Evolutionary conservation across 2,797 vertebrate species (phyloP).

Genomic region (Glyptemys insculpta): DNA sequence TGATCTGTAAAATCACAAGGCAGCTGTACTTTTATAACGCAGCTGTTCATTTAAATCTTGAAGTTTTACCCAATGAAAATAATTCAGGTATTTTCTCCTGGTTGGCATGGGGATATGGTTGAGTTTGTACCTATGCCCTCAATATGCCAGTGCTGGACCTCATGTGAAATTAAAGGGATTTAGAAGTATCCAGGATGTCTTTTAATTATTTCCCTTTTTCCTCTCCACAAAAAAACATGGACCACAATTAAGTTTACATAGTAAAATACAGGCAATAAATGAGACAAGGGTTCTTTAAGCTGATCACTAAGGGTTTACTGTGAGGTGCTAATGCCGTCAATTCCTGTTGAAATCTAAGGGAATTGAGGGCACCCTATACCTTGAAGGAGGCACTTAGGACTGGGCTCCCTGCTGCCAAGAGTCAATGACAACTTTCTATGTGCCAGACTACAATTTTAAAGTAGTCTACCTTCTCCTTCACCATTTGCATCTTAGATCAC

Average conservation of each 20-base stretch:
- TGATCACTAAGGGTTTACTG: not conserved
- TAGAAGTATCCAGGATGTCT: too few relatives aligned
- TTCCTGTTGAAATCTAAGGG: conserved; percentile 10
- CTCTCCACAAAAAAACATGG: not conserved
- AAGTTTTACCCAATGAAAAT: too few relatives aligned
- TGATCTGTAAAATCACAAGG: not conserved
- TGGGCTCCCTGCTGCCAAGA: not conserved
- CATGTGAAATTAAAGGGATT: too few relatives aligned
- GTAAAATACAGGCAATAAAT: not conserved
- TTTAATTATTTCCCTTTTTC: too few relatives aligned
- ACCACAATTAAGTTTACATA: not conserved
- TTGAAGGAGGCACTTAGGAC: not conserved
- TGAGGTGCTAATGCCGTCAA: not conserved
- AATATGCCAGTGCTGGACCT: too few relatives aligned
- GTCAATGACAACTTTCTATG: conserved; percentile 2
- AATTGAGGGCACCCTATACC: not conserved
- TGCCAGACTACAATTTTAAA: not conserved
- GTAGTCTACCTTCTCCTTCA: conserved; percentile 24
- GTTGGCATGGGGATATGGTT: too few relatives aligned
- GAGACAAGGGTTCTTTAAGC: not conserved
- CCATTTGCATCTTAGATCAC: conserved; percentile 22
- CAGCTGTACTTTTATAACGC: not conserved
- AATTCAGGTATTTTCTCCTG: too few relatives aligned
- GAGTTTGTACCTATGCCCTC: too few relatives aligned
- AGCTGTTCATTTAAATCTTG: too few relatives aligned